Evolutionary conservation across 2,797 vertebrate genomes (phyloP), one percentile per base, ranked within the genome.

Genomic region (Rhodeus uyekii): DNA sequence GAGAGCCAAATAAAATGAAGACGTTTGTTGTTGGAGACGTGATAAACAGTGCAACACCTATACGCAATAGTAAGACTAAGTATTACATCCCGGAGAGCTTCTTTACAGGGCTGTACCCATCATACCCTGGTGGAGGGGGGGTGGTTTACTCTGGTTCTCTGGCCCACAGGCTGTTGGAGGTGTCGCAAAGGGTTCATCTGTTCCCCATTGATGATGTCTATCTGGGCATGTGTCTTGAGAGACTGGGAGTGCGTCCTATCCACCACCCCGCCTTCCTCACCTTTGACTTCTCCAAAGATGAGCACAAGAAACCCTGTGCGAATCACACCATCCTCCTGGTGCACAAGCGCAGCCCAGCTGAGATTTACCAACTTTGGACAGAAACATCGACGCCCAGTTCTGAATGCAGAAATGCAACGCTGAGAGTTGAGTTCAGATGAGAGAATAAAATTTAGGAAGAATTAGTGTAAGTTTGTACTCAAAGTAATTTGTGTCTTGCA

Each of bases 151-250:
- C 95, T 0, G 93, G 93, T 46, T 78, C 87, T 74, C 44, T 96
- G 86, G 67, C 91, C 72, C 84, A 78, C n/a, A 91, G 86, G 14
- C 91, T 95, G 0, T 68, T 89, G 13, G 1, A 68, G 9, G 71
- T 94, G 32, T 94, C 95, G 22, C 90, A 90, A 84, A 93, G 87
- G 27, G 81, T 95, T 83, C 83, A 93, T 88, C 91, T 96, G 36
- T 95, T 90, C 83, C 95, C 95, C 58, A 95, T 95, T 3, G 94
- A 96, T 2, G 94, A 96, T 0, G 94, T 95, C 24, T 95, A 90
- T 2, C 82, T 94, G 4, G 95, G 95, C 19, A 92, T 95, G 94
- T 95, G 93, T 83, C 91, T 95, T 89, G 1, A 61, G 14, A 90
- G 88, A 19, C 80, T 94, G 0, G 89, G 89, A 0, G 55, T 89